These are phyloP conservation scores for Marisa cornuarietis DNA, from an alignment of 1,140 invertebrate genomes.

Conservation along the genomic window DNA sequence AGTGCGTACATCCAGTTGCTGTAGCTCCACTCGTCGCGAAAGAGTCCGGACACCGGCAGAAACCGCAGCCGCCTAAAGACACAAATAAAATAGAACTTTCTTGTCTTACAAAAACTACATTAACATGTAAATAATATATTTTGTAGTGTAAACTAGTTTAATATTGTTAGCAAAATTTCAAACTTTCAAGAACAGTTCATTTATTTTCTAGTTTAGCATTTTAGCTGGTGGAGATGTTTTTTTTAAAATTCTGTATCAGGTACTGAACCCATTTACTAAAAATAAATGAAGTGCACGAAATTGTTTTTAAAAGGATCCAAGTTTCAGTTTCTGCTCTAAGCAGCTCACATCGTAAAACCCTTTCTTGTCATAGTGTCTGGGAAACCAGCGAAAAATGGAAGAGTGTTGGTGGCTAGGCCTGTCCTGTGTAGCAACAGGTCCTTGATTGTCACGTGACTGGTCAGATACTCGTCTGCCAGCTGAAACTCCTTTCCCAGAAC, in stretches of 20 bases:
- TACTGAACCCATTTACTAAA: no score
- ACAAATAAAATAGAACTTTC: neutral
- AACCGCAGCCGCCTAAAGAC: slow-evolving; percentile 18
- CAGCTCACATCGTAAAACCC: slow-evolving; percentile 66
- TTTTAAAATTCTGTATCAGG: no score
- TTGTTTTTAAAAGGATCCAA: no score
- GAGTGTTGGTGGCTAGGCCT: slow-evolving; percentile 25
- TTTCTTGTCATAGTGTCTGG: slow-evolving; percentile 70
- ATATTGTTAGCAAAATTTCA: no score
- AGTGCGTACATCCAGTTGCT: slow-evolving; percentile 37
- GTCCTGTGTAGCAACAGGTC: slow-evolving; percentile 43
- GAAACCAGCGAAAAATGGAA: slow-evolving; percentile 58
- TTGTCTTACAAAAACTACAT: neutral
- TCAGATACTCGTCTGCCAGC: slow-evolving; percentile 29
- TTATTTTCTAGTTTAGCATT: no score
- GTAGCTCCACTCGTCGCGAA: slow-evolving; percentile 27
- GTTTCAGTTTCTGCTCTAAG: no score
- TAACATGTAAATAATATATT: no score
- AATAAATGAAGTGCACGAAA: no score
- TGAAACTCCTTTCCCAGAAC: slow-evolving; percentile 34
- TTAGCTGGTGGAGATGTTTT: no score
- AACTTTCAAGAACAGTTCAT: no score
- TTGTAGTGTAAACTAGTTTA: no score
- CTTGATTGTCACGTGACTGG: slow-evolving; percentile 31
- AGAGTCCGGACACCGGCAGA: neutral